Conservation (phyloP, 2,888 invertebrate species). For the Petrolisthes cinctipes region DNA sequence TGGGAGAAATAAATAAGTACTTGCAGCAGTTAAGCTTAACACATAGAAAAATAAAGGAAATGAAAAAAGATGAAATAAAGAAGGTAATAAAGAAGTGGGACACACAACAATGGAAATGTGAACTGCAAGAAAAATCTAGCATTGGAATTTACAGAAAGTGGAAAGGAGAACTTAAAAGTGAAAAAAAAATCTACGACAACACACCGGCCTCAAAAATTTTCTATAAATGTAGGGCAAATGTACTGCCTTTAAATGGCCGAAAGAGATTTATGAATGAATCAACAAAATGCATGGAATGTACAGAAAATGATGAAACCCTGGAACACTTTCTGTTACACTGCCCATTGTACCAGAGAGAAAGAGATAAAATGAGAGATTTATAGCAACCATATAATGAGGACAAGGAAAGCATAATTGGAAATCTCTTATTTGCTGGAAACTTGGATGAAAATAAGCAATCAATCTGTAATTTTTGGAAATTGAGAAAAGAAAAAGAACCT, state of each 20-base stretch:
- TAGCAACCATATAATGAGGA: background rate
- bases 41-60: background rate
- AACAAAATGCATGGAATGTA: background rate
- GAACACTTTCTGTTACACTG: slow-evolving; percentile 3
- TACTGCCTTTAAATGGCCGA: background rate
- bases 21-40: no score
- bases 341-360: background rate
- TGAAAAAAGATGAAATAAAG: background rate
- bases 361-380: background rate
- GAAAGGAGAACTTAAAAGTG: background rate
- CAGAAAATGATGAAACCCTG: background rate
- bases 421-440: background rate
- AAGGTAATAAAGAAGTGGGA: no score
- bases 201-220: no score
- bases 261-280: background rate
- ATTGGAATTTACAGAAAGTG: background rate
- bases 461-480: no score
- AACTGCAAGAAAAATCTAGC: no score
- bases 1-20: no score
- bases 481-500: no score
- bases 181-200: no score
- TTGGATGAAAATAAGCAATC: background rate
- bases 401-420: background rate
- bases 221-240: no score
- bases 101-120: no score